Percentiles rank a stretch among this genome's conserved stretches.
Evolutionary conservation across 2,888 invertebrate genomes (phyloP).

Genomic region (Hyppa rectilinea): DNA sequence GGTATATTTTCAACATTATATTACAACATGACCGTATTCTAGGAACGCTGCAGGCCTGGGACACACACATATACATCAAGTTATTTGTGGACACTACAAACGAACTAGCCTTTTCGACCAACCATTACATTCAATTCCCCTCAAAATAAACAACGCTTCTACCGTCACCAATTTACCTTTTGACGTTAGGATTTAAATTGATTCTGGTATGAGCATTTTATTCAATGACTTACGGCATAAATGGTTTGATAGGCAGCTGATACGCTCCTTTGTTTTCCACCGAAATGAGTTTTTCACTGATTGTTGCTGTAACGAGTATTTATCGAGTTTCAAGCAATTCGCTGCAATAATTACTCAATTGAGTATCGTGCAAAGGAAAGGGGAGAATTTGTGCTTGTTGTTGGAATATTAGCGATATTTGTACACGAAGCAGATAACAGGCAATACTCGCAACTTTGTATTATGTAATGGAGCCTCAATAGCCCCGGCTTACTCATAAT

Average conservation of each 20-base stretch:
- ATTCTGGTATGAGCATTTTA: conserved; percentile 59
- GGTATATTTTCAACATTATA: neutral
- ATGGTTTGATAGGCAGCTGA: conserved; percentile 61
- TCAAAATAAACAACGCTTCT: conserved; percentile 46
- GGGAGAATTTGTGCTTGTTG: conserved; percentile 17
- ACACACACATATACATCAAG: neutral
- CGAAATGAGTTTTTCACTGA: conserved; percentile 63
- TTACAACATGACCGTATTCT: neutral
- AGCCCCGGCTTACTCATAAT: conserved; percentile 66
- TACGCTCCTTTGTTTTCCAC: conserved; percentile 56
- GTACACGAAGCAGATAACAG: conserved; percentile 9
- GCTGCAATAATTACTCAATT: conserved; percentile 49
- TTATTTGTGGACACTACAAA: conserved; percentile 30
- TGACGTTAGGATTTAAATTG: conserved; percentile 61
- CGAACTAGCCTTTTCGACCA: conserved; percentile 46
- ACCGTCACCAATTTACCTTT: conserved; percentile 55
- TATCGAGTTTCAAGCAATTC: conserved; percentile 60
- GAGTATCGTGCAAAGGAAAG: conserved; percentile 33
- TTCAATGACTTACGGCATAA: conserved; percentile 58
- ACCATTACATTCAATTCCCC: conserved; percentile 44
- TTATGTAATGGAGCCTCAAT: conserved; percentile 47
- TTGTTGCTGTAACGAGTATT: conserved; percentile 58
- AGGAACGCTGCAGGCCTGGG: neutral
- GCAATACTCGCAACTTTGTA: conserved; percentile 49
- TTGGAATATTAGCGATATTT: conserved; percentile 23